A percentile compares a stretch with the other conserved stretches of the same genome.
These are phyloP conservation scores for Hemistola chrysoprasaria DNA, from an alignment of 2,888 invertebrate genomes.

Conservation along the genomic window DNA sequence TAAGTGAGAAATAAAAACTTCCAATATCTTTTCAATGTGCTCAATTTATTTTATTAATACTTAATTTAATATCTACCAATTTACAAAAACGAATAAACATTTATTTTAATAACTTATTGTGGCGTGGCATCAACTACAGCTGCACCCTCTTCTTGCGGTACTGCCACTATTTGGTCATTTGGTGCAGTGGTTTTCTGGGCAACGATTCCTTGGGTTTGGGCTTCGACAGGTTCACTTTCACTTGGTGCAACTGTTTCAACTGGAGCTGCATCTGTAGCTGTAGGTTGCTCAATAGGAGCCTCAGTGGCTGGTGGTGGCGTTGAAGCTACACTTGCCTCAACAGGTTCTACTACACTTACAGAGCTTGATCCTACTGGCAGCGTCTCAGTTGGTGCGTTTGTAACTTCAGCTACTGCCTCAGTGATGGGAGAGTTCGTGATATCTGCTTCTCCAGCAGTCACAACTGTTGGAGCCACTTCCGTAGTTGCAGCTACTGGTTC, in stretches of 20 bases:
- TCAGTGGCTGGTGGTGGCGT: not conserved
- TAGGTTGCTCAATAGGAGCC: not conserved
- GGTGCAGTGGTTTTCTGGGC: conserved; percentile 7
- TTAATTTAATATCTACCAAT: conserved; percentile 19
- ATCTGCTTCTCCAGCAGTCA: no score
- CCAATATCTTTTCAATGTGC: conserved; percentile 15
- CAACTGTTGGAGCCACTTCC: not conserved
- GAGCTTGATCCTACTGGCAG: not conserved
- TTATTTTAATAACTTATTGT: conserved; percentile 39
- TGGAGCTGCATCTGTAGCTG: not conserved
- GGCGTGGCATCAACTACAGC: conserved; percentile 55
- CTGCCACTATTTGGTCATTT: conserved; percentile 23
- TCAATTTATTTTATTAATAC: conserved; percentile 32
- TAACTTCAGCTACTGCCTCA: not conserved
- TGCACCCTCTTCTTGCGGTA: conserved; percentile 56
- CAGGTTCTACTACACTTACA: not conserved
- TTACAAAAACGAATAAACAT: conserved; percentile 25
- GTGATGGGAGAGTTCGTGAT: no score
- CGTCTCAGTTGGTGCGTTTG: no score
- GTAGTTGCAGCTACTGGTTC: not conserved
- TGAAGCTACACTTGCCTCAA: not conserved
- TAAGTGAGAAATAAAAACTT: not conserved
- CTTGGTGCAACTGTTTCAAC: conserved; percentile 4
- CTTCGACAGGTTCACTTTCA: conserved; percentile 16
- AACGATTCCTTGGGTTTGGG: conserved; percentile 18